Conservation (phyloP, 2,888 invertebrate species). For the Altica lythri region DNA sequence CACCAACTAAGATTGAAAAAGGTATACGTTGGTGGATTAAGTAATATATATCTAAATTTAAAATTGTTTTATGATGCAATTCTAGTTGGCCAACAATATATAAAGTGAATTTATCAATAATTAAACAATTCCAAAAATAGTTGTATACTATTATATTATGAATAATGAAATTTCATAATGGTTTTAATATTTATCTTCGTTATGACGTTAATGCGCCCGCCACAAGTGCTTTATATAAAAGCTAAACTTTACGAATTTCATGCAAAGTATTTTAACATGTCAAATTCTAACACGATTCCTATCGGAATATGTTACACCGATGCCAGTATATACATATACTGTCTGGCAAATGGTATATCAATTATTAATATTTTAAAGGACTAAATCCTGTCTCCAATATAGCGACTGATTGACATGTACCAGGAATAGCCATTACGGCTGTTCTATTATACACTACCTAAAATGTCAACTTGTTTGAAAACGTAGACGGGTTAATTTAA, state of each 20-base stretch:
- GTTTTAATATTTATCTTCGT: too few species aligned
- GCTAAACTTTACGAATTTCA: slow-evolving; percentile 1
- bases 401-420: slow-evolving; percentile 52
- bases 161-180: too few species aligned
- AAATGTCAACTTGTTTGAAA: slow-evolving; percentile 15
- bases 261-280: slow-evolving; percentile 6
- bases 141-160: too few species aligned
- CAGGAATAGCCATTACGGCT: slow-evolving; percentile 51
- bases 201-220: neutral
- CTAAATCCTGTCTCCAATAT: slow-evolving; percentile 17
- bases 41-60: too few species aligned
- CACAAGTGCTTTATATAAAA: slow-evolving; percentile 2
- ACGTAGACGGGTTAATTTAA: slow-evolving; percentile 13
- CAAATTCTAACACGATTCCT: neutral
- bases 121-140: too few species aligned
- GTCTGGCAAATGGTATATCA: slow-evolving; percentile 42
- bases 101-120: too few species aligned
- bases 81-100: too few species aligned
- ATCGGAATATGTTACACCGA: slow-evolving; percentile 10
- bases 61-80: too few species aligned
- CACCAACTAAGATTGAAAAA: too few species aligned
- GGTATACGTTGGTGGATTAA: too few species aligned
- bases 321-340: slow-evolving; percentile 36
- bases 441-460: slow-evolving; percentile 15
- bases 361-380: slow-evolving; percentile 40